These are phyloP conservation scores for Ornithoptera priamus DNA, from an alignment of 2,888 invertebrate species.

Conservation along the genomic window DNA sequence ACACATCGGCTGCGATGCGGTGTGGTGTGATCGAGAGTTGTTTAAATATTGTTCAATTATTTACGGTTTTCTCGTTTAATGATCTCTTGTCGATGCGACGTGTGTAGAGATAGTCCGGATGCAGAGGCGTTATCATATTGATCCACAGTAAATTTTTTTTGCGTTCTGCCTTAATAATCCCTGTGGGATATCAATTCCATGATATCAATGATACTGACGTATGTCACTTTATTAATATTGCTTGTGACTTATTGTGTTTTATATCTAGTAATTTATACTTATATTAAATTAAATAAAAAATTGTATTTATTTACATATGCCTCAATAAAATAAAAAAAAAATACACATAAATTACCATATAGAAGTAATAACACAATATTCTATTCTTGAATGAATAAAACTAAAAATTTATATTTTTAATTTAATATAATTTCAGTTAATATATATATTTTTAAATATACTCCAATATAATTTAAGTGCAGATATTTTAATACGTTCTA, in stretches of 20 bases:
- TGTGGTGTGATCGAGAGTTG: constrained; percentile 16
- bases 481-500: too few species aligned
- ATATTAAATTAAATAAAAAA: too few species aligned
- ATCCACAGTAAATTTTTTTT: constrained; percentile 30
- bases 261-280: not conserved
- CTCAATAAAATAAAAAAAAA: too few species aligned
- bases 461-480: too few species aligned
- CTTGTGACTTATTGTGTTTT: not conserved
- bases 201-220: constrained; percentile 27
- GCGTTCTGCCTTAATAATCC: constrained; percentile 30
- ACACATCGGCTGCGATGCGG: constrained; percentile 26
- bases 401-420: too few species aligned
- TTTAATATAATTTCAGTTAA: too few species aligned
- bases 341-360: too few species aligned
- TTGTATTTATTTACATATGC: too few species aligned
- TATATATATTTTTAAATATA: too few species aligned
- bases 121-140: constrained; percentile 29
- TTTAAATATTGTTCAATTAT: constrained; percentile 12
- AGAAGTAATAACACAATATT: too few species aligned
- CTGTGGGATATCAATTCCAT: constrained; percentile 35
- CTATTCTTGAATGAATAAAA: too few species aligned
- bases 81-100: not conserved
- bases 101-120: constrained; percentile 13
- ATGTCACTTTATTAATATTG: constrained; percentile 21
- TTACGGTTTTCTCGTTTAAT: not conserved